A percentile compares a stretch with the other conserved stretches of the same genome.
Conservation (phyloP, 1,140 invertebrate genomes). For the Cylas formicarius region DNA sequence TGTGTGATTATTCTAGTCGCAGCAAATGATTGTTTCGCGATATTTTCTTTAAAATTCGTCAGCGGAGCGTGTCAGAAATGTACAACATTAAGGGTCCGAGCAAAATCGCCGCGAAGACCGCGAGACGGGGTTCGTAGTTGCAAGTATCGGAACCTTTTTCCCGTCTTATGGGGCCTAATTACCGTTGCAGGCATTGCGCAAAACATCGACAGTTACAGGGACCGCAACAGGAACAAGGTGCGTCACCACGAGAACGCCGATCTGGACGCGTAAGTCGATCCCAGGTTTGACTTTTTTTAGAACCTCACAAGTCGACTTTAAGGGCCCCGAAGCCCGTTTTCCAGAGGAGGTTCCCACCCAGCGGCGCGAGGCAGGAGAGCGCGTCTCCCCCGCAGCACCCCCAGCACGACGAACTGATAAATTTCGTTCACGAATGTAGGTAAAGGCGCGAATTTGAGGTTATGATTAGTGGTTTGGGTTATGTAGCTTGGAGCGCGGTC, state of each 20-base stretch:
- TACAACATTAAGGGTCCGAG: constrained; percentile 80
- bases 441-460: neutral
- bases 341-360: constrained; percentile 40
- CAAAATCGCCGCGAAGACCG: constrained; percentile 76
- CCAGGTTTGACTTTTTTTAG: constrained; percentile 16
- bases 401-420: constrained; percentile 46
- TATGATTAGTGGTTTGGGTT: constrained; percentile 5
- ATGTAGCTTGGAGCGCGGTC: constrained; percentile 32
- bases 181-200: constrained; percentile 42
- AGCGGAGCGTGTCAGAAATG: no score
- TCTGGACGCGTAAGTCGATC: constrained; percentile 11
- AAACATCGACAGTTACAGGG: constrained; percentile 42
- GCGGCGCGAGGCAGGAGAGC: constrained; percentile 36
- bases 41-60: no score
- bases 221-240: constrained; percentile 12
- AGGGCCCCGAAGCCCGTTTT: constrained; percentile 45
- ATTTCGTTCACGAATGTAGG: constrained; percentile 41
- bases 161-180: constrained; percentile 6
- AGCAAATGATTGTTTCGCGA: no score
- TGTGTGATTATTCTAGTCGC: no score
- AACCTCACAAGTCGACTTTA: constrained; percentile 24
- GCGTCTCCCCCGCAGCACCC: constrained; percentile 44
- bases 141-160: constrained; percentile 10
- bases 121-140: constrained; percentile 59
- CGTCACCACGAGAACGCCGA: constrained; percentile 10